Conservation (phyloP, 2,113 vertebrate genomes). For the Typhlomys cinereus region DNA sequence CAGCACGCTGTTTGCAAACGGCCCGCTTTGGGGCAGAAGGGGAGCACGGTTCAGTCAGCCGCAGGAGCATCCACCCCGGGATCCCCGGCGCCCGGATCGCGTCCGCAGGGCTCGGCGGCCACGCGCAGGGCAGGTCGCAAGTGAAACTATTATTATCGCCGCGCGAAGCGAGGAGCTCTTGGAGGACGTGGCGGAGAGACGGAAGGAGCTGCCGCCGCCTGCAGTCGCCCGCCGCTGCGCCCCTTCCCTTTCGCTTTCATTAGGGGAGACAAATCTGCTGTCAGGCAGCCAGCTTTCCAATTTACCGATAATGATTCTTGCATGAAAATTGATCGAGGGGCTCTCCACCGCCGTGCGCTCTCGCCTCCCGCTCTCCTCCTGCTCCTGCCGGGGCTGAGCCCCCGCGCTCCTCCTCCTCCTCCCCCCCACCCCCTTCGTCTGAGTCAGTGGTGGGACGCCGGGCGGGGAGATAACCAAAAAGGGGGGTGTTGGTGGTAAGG, state of each 20-base stretch:
- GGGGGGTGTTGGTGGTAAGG: constrained; percentile 55
- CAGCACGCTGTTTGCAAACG: constrained; percentile 63
- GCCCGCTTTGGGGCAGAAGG: constrained; percentile 9
- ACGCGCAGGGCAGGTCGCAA: constrained; percentile 55
- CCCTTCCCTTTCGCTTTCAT: constrained; percentile 91
- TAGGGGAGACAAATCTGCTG: constrained; percentile 94
- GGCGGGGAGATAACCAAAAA: constrained; percentile 68
- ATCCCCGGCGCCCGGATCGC: neutral
- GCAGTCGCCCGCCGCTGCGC: constrained; percentile 81
- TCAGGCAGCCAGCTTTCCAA: constrained; percentile 92
- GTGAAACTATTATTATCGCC: constrained; percentile 68
- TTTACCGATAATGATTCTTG: constrained; percentile 93
- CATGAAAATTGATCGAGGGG: constrained; percentile 91
- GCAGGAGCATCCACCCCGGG: neutral
- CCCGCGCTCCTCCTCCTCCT: constrained; percentile 79
- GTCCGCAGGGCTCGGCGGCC: neutral
- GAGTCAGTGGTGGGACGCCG: constrained; percentile 85
- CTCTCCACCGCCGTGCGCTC: constrained; percentile 75
- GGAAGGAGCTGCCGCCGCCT: constrained; percentile 68
- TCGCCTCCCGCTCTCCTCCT: constrained; percentile 53
- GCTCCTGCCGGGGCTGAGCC: constrained; percentile 82
- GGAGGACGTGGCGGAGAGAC: constrained; percentile 68
- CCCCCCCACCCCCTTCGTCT: constrained; percentile 78
- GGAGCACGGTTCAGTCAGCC: constrained; percentile 16
- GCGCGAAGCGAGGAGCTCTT: constrained; percentile 55